Base-by-base conservation (phyloP, 2,888 invertebrate genomes). In the Standfussiana lucernea region DNA sequence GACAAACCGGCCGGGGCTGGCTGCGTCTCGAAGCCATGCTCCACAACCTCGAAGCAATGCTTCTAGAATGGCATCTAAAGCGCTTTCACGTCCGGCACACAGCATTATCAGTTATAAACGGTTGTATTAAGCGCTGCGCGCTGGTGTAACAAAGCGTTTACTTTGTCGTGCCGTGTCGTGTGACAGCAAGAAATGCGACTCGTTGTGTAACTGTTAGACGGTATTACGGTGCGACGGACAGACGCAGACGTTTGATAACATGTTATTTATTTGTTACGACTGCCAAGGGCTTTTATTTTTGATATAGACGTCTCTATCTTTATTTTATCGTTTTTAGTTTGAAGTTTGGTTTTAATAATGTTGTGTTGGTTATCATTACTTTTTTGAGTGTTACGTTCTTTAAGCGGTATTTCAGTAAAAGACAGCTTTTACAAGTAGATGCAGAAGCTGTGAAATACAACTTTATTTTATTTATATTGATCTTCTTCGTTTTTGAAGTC, bases 251-350 rank as follows among this genome's bases (percentile, higher is more conserved):
- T 76, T 86, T 86, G 89, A 87, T 88, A 88, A 86, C 80, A 71
- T 83, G 68, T 88, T 77, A 88, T 88, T 88, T 88, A 83, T 85
- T 79, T 82, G 75, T 85, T 85, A 86, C 79, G 70, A 77, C 79
- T 74, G 70, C 40, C 76, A 82, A 80, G 77, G 82, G 76, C 80
- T 66, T 72, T 82, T 80, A 72, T 84, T 86, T 83, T 67, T 81
- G 76, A 74, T 84, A 81, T 65, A 76, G 79, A 86, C 79, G 81
- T 84, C 86, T 87, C 84, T 84, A 83, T 84, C 86, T 87, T 86
- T 84, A 83, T 87, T 72, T 66, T 67, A 75, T 76, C 73, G 65
- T 80, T 81, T 79, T 59, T 42, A 56, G 45, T 59, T 67, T 37
- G 11, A 65, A 13, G 42, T 56, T 37, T 18, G 28, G 21, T 64